Evolutionary conservation across 2,113 vertebrate genomes (phyloP).

Genomic region (Bos indicus): DNA sequence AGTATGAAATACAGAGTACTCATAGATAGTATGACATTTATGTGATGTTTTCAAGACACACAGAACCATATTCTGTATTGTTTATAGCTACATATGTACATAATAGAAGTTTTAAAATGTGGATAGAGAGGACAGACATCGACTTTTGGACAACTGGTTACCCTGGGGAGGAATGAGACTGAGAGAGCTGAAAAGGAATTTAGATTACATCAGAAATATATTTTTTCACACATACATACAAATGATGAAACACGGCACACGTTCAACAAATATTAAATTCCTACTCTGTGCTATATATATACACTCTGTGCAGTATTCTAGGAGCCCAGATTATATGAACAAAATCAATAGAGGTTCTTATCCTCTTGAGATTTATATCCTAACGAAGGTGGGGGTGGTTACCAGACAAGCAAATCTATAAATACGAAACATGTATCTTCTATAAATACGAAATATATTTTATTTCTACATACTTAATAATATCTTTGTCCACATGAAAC

Average conservation of each 20-base stretch:
- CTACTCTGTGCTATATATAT: background rate
- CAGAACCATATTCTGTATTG: background rate
- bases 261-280: background rate
- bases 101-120: background rate
- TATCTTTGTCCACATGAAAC: background rate
- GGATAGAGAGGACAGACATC: background rate
- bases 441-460: background rate
- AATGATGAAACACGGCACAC: background rate
- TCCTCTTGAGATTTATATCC: background rate
- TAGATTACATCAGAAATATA: background rate
- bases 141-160: background rate
- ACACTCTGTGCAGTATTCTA: background rate
- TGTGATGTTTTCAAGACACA: background rate
- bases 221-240: background rate
- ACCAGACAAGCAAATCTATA: background rate
- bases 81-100: background rate
- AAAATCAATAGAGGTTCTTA: background rate
- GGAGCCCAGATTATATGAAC: background rate
- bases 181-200: background rate
- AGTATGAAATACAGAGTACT: background rate
- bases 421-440: background rate
- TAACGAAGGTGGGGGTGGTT: background rate
- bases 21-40: background rate
- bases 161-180: background rate
- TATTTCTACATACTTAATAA: background rate